phyloP scores from a whole-genome alignment of 2,888 invertebrate genomes.

The Pachymerium ferrugineum region DNA sequence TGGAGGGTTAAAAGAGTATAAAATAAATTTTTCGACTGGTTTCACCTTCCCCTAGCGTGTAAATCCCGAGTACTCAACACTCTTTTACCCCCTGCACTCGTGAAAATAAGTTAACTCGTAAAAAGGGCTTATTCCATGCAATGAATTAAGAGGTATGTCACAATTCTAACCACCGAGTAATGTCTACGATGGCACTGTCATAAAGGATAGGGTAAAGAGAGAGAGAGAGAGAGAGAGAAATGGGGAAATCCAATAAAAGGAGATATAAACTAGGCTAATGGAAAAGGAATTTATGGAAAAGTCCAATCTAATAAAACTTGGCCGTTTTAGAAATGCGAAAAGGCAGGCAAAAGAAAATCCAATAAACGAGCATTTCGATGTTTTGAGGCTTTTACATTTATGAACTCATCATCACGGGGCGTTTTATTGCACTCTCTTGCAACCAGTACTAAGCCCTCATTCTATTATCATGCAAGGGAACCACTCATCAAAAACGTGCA shows the following conservation, averaged over 20 bases:
- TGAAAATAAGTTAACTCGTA: neutral
- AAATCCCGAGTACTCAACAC: no score
- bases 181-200: neutral
- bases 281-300: slow-evolving; percentile 37
- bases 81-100: no score
- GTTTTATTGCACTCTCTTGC: slow-evolving; percentile 34
- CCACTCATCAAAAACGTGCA: neutral
- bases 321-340: slow-evolving; percentile 31
- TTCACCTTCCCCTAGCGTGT: no score
- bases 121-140: neutral
- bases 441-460: slow-evolving; percentile 26
- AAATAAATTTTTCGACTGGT: no score
- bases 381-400: slow-evolving; percentile 37
- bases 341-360: slow-evolving; percentile 35
- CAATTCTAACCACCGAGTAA: neutral
- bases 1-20: no score
- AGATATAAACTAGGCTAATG: slow-evolving; percentile 36
- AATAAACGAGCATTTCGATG: slow-evolving; percentile 37
- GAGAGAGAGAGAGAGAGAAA: neutral
- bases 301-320: slow-evolving; percentile 36
- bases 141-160: neutral
- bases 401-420: slow-evolving; percentile 29
- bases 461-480: neutral
- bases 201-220: neutral
- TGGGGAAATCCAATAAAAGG: slow-evolving; percentile 34